Evolutionary conservation across 2,113 vertebrate genomes (phyloP).

Genomic region (Tetraodon nigroviridis): DNA sequence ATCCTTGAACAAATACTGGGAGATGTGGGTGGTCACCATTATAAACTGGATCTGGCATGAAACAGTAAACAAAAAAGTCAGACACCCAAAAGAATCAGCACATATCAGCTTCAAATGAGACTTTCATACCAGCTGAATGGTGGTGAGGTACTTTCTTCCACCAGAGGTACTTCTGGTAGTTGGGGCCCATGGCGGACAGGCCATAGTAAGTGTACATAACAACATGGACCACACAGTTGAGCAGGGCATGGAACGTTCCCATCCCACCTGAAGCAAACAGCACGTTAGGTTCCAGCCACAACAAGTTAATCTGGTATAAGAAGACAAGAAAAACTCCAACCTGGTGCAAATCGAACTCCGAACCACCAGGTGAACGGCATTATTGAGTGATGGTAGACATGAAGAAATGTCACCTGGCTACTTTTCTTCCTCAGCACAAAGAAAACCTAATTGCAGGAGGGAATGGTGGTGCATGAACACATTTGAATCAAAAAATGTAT

Average conservation of each 20-base stretch:
- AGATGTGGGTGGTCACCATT: slow-evolving; percentile 82
- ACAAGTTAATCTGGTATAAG: background rate
- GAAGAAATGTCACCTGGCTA: slow-evolving; percentile 93
- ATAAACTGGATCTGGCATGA: slow-evolving; percentile 86
- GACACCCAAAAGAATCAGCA: background rate
- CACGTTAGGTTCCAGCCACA: background rate
- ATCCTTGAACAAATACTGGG: slow-evolving; percentile 90
- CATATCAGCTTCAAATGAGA: background rate
- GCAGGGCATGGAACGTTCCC: slow-evolving; percentile 94
- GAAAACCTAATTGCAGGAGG: slow-evolving; percentile 78
- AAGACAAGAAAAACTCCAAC: slow-evolving; percentile 58
- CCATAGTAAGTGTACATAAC: slow-evolving; percentile 97
- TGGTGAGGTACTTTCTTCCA: slow-evolving; percentile 98
- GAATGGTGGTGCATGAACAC: background rate
- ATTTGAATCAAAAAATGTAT: background rate
- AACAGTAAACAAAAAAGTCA: slow-evolving; percentile 6
- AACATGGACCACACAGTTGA: slow-evolving; percentile 90
- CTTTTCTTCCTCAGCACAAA: slow-evolving; percentile 96
- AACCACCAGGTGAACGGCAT: slow-evolving; percentile 99
- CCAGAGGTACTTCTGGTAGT: slow-evolving; percentile 91
- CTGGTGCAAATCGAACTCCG: slow-evolving; percentile 92
- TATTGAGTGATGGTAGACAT: slow-evolving; percentile 95
- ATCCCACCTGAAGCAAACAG: slow-evolving; percentile 78
- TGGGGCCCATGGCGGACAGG: slow-evolving; percentile 87
- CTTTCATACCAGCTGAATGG: slow-evolving; percentile 86